These are phyloP conservation scores for Pseudoatta argentina DNA, from an alignment of 1,140 invertebrate species.

Conservation along the genomic window DNA sequence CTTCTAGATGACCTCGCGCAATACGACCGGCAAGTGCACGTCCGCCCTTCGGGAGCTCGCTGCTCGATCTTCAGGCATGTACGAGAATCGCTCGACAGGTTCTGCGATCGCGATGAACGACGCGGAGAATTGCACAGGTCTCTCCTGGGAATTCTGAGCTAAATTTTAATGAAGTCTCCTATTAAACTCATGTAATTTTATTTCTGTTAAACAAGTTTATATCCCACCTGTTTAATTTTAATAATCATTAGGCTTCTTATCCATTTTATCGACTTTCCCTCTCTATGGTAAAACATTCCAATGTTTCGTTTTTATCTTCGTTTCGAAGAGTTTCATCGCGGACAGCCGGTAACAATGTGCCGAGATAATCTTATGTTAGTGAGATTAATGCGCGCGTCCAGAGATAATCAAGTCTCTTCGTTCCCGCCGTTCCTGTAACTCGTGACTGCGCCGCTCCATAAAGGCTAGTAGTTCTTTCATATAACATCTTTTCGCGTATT, in stretches of 20 bases:
- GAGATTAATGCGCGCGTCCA: slow-evolving; percentile 40
- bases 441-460: slow-evolving; percentile 61
- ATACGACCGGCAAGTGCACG: slow-evolving; percentile 69
- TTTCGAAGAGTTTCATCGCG: slow-evolving; percentile 39
- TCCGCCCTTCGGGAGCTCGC: slow-evolving; percentile 53
- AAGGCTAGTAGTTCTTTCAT: slow-evolving; percentile 23
- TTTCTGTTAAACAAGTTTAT: not conserved
- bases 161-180: slow-evolving; percentile 11
- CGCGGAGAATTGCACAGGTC: not conserved
- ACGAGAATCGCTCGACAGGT: slow-evolving; percentile 42
- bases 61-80: slow-evolving; percentile 43
- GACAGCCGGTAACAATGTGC: slow-evolving; percentile 54
- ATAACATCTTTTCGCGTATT: slow-evolving; percentile 43
- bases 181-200: not conserved
- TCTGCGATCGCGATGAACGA: slow-evolving; percentile 21
- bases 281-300: not conserved
- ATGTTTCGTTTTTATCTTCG: slow-evolving; percentile 37
- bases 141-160: not conserved
- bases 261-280: slow-evolving; percentile 15
- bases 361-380: slow-evolving; percentile 49
- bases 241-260: not conserved
- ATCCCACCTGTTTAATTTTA: slow-evolving; percentile 8
- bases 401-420: slow-evolving; percentile 47
- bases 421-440: slow-evolving; percentile 53
- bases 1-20: slow-evolving; percentile 67